Conservation (phyloP, 2,113 vertebrate species). For the Xiphias gladius region DNA sequence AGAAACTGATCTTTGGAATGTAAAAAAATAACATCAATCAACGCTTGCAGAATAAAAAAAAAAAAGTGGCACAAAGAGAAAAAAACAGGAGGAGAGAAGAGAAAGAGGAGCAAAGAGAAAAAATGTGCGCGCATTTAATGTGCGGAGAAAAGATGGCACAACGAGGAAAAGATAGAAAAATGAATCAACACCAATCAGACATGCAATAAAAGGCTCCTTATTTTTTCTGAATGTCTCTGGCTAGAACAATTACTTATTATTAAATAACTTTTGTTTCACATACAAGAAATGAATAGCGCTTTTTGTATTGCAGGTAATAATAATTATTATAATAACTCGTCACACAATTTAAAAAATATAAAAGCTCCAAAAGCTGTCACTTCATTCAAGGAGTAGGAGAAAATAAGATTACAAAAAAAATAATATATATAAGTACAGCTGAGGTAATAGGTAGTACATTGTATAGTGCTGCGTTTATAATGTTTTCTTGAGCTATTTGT, state of each 20-base stretch:
- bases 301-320: conserved; percentile 62
- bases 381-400: conserved; percentile 76
- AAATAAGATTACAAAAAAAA: conserved; percentile 47
- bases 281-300: conserved; percentile 71
- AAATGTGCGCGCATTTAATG: conserved; percentile 50
- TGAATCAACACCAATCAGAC: conserved; percentile 66
- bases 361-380: conserved; percentile 74
- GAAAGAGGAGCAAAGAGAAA: conserved; percentile 4
- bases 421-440: conserved; percentile 72
- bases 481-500: conserved; percentile 67
- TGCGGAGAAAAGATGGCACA: conserved; percentile 41
- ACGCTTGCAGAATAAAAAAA: conserved; percentile 52
- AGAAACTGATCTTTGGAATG: conserved; percentile 83
- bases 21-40: conserved; percentile 72
- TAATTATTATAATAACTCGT: conserved; percentile 62
- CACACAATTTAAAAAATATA: conserved; percentile 74
- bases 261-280: conserved; percentile 75
- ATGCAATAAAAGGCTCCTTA: conserved; percentile 76
- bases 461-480: conserved; percentile 79
- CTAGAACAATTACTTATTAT: conserved; percentile 63
- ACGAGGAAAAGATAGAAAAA: conserved; percentile 42
- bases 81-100: conserved; percentile 12
- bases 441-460: conserved; percentile 83
- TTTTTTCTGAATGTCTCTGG: conserved; percentile 66
- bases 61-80: conserved; percentile 51